Conservation (phyloP, 2,113 vertebrate genomes). For the Eudyptes chrysolophus region DNA sequence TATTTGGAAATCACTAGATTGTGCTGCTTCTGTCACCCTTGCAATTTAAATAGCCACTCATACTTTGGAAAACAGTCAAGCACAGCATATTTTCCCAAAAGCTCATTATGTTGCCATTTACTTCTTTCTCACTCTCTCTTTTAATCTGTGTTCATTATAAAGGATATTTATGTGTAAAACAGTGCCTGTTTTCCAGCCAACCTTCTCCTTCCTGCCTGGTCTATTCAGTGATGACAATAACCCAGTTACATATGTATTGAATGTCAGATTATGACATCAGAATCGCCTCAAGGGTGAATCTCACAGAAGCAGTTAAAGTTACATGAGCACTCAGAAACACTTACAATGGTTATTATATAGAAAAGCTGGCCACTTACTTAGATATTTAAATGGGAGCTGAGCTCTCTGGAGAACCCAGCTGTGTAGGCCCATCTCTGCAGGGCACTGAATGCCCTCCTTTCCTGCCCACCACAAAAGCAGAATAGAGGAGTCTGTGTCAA, state of each 20-base stretch:
- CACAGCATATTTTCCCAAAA: not conserved
- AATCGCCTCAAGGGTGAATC: not conserved
- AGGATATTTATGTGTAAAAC: not conserved
- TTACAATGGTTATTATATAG: not conserved
- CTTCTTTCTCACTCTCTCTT: not conserved
- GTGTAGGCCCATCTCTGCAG: not conserved
- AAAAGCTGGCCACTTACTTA: not conserved
- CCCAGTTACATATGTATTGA: not conserved
- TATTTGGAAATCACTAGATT: not conserved
- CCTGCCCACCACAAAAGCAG: not conserved
- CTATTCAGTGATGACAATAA: not conserved
- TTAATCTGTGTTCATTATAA: not conserved
- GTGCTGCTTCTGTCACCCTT: not conserved
- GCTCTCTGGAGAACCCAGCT: not conserved
- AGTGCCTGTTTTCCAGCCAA: not conserved
- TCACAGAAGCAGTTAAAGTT: not conserved
- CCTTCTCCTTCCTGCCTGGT: not conserved
- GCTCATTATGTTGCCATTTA: not conserved
- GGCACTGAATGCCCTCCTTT: not conserved
- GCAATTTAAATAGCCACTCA: not conserved
- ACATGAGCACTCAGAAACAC: not conserved
- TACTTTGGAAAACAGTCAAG: not conserved
- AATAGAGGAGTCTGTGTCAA: not conserved
- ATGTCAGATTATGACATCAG: not conserved
- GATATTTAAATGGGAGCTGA: not conserved